Percentiles rank a stretch among this genome's conserved stretches.
Conservation (phyloP, 2,113 vertebrate genomes). For the Elephantulus edwardii region DNA sequence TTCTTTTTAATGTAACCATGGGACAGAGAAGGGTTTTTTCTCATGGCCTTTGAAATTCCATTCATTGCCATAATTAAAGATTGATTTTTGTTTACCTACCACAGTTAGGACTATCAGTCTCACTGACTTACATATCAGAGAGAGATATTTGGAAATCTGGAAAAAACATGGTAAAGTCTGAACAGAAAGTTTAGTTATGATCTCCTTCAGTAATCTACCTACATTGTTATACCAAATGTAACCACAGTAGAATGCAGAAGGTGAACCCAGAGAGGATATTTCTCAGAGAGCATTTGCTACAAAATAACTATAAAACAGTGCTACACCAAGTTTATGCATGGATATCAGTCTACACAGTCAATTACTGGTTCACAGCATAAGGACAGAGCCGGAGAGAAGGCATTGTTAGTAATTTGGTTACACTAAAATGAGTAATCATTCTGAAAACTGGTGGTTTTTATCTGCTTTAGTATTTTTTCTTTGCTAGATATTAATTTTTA, state of each 20-base stretch:
- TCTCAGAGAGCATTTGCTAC: background rate
- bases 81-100: background rate
- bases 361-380: fast-evolving
- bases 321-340: background rate
- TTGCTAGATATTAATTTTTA: background rate
- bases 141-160: background rate
- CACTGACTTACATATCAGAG: background rate
- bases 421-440: background rate
- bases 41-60: conserved; percentile 7
- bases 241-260: background rate
- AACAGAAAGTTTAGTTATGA: background rate
- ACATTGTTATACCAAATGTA: background rate
- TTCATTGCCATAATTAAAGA: background rate
- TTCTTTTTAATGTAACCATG: background rate
- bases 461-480: background rate
- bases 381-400: background rate
- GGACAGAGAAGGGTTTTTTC: background rate
- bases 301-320: background rate
- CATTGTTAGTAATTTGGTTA: background rate
- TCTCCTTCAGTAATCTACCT: background rate
- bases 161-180: background rate
- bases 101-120: background rate
- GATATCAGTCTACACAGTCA: background rate
- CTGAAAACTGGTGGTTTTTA: background rate
- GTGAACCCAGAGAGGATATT: background rate